Conservation (phyloP, 2,113 vertebrate genomes). For the Sigmodon hispidus region DNA sequence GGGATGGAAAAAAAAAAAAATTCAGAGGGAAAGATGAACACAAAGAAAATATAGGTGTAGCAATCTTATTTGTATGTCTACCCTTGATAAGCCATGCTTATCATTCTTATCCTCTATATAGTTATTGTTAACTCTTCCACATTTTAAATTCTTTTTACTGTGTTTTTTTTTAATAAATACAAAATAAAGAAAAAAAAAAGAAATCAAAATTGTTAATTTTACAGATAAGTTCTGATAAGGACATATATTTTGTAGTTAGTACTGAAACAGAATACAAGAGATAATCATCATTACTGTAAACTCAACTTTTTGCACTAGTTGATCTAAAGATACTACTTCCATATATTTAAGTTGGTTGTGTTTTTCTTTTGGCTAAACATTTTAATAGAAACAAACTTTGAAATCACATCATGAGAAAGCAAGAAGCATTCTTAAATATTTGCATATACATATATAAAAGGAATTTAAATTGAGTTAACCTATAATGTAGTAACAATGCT, state of each 20-base stretch:
- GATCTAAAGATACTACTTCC: background rate
- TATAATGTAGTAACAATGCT: background rate
- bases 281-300: background rate
- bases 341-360: background rate
- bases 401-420: background rate
- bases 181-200: too few species aligned
- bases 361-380: background rate
- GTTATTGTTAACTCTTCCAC: too few species aligned
- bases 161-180: too few species aligned
- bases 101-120: too few species aligned
- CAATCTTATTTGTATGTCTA: too few species aligned
- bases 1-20: too few species aligned
- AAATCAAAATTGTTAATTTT: background rate
- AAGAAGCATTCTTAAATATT: background rate
- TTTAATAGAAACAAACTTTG: background rate
- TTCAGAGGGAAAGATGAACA: too few species aligned
- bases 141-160: too few species aligned
- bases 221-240: background rate
- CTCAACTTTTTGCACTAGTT: too few species aligned
- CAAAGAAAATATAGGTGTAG: too few species aligned
- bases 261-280: background rate
- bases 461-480: background rate
- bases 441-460: background rate
- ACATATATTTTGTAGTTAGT: background rate
- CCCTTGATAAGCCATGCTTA: too few species aligned